Conservation (phyloP, 2,113 vertebrate genomes). For the Arenaria interpres region DNA sequence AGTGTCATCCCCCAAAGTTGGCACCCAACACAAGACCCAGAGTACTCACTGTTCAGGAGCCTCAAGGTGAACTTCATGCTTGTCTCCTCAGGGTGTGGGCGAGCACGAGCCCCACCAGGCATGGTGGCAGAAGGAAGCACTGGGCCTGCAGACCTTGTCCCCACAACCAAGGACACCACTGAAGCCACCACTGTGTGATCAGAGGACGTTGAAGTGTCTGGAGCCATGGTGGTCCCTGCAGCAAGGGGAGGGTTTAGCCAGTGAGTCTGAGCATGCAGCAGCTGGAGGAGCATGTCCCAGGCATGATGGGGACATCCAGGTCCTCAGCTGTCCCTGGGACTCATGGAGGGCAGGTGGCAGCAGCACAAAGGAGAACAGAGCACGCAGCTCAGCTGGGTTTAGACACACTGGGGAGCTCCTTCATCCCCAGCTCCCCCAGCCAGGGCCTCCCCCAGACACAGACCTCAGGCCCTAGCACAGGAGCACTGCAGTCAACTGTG, state of each 20-base stretch:
- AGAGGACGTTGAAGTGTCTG: neutral
- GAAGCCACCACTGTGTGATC: fast-evolving
- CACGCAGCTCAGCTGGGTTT: neutral
- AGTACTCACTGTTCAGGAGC: constrained; percentile 27
- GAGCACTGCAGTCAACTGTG: fast-evolving
- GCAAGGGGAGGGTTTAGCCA: neutral
- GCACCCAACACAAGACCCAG: neutral
- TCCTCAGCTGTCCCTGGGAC: neutral
- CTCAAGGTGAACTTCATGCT: constrained; percentile 24
- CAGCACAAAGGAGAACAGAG: neutral
- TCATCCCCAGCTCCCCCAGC: neutral
- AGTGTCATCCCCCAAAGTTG: fast-evolving
- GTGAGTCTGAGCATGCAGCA: fast-evolving
- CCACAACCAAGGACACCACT: neutral
- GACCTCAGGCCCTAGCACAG: too few species aligned
- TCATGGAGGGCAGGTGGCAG: fast-evolving
- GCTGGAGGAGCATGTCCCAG: neutral
- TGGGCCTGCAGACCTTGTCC: neutral
- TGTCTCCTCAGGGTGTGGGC: fast-evolving
- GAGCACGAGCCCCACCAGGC: neutral
- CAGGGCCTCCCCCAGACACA: fast-evolving
- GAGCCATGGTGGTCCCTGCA: neutral
- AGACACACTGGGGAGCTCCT: neutral
- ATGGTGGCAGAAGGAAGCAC: fast-evolving
- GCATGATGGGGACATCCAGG: neutral